Evolutionary conservation across 2,888 invertebrate species (phyloP).

Genomic region (Mechanitis messenoides): DNA sequence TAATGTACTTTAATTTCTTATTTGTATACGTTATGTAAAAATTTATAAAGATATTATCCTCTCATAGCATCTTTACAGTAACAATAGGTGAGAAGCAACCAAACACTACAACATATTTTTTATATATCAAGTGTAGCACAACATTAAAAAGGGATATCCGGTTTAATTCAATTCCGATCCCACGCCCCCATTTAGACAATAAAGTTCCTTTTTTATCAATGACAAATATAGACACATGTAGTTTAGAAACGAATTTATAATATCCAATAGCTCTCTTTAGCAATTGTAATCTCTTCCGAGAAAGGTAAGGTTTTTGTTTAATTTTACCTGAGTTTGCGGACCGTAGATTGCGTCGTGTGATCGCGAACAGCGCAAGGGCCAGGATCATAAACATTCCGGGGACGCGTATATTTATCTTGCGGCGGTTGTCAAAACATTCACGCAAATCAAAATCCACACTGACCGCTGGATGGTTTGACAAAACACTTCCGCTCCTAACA

Average conservation of each 20-base stretch:
- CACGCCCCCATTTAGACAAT: conserved; percentile 48
- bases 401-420: conserved; percentile 33
- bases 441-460: conserved; percentile 55
- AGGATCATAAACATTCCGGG: conserved; percentile 36
- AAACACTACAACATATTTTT: conserved; percentile 14
- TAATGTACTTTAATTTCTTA: neutral
- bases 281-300: conserved; percentile 30
- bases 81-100: conserved; percentile 1
- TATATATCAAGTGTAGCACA: conserved; percentile 43
- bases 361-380: conserved; percentile 38
- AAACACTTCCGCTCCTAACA: conserved; percentile 57
- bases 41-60: neutral
- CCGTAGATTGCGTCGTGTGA: conserved; percentile 30
- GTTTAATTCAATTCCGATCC: conserved; percentile 50
- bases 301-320: conserved; percentile 16
- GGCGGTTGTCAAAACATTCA: conserved; percentile 58
- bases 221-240: conserved; percentile 47
- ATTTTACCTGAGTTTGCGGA: conserved; percentile 47
- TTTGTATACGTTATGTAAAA: neutral
- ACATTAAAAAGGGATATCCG: conserved; percentile 60
- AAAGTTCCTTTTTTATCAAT: conserved; percentile 29
- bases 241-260: conserved; percentile 18
- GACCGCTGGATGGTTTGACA: conserved; percentile 53
- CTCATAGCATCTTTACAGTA: neutral
- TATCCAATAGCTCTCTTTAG: conserved; percentile 23